Evolutionary conservation across 2,797 vertebrate genomes (phyloP).

Genomic region (Enteromius anoplus): DNA sequence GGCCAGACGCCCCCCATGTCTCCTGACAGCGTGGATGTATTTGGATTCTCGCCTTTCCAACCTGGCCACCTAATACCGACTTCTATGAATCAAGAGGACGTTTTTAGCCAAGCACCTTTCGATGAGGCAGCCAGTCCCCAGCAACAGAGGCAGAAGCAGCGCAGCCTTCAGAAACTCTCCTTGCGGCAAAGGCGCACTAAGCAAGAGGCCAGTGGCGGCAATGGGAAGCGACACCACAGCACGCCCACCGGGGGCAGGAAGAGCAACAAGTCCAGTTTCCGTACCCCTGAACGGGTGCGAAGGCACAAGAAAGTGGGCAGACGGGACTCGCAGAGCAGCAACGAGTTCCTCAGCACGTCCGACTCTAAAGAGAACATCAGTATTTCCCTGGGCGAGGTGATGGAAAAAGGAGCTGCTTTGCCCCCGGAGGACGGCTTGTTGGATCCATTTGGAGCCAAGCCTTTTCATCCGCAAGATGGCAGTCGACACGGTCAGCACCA

Average conservation of each 20-base stretch:
- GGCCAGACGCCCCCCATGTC: slow-evolving; percentile 75
- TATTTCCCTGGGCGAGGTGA: slow-evolving; percentile 79
- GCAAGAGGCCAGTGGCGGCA: slow-evolving; percentile 82
- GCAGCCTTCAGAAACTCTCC: slow-evolving; percentile 89
- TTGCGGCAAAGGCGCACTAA: slow-evolving; percentile 90
- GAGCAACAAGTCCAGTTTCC: slow-evolving; percentile 83
- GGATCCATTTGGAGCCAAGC: slow-evolving; percentile 93
- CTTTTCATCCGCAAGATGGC: slow-evolving; percentile 87
- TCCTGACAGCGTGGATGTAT: slow-evolving; percentile 82
- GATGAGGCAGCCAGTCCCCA: slow-evolving; percentile 84
- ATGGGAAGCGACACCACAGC: slow-evolving; percentile 90
- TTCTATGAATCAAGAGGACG: slow-evolving; percentile 80
- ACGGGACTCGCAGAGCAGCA: slow-evolving; percentile 96
- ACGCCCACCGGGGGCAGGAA: slow-evolving; percentile 87
- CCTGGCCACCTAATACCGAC: slow-evolving; percentile 68
- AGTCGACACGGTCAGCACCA: slow-evolving; percentile 80
- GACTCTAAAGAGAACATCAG: slow-evolving; percentile 98
- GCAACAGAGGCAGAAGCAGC: slow-evolving; percentile 88
- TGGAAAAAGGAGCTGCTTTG: slow-evolving; percentile 78
- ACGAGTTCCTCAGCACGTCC: slow-evolving; percentile 90
- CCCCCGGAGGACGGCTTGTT: slow-evolving; percentile 81
- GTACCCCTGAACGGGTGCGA: slow-evolving; percentile 89
- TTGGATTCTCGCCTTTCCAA: slow-evolving; percentile 91
- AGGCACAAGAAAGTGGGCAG: slow-evolving; percentile 88
- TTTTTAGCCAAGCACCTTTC: slow-evolving; percentile 80